phyloP scores from a whole-genome alignment of 30 jellyfish, hydroid and myxozoan genomes.

The Cassiopea xamachana region DNA sequence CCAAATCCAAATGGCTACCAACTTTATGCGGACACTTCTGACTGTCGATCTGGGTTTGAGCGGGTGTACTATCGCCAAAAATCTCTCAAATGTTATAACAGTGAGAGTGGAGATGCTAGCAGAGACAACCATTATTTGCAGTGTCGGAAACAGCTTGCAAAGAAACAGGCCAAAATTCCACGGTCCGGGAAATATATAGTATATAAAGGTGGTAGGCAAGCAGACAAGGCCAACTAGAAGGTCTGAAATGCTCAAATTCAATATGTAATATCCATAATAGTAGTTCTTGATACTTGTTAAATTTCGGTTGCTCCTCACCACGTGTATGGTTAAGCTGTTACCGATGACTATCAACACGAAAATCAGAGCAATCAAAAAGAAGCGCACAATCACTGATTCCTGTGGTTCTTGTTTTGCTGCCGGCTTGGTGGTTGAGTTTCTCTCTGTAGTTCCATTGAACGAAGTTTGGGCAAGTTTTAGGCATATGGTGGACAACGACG shows the following conservation, averaged over 20 bases:
- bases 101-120: constrained; percentile 78
- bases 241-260: constrained; percentile 74
- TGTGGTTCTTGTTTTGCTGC: constrained; percentile 21
- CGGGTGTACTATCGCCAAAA: constrained; percentile 76
- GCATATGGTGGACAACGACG: not conserved
- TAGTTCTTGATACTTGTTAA: constrained; percentile 67
- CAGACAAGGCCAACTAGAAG: constrained; percentile 77
- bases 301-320: constrained; percentile 57
- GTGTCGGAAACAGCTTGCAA: constrained; percentile 77
- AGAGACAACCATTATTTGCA: constrained; percentile 76
- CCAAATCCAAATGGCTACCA: constrained; percentile 77
- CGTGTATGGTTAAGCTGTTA: constrained; percentile 71
- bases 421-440: not conserved
- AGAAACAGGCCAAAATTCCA: constrained; percentile 69
- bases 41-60: constrained; percentile 73
- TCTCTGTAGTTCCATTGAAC: not conserved
- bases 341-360: constrained; percentile 69
- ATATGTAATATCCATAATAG: constrained; percentile 75
- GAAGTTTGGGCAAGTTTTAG: constrained; percentile 8
- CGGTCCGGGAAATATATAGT: constrained; percentile 39
- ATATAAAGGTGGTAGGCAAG: constrained; percentile 66
- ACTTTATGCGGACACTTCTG: constrained; percentile 43
- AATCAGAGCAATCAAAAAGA: constrained; percentile 50
- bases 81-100: constrained; percentile 73
- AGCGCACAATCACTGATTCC: constrained; percentile 54